Evolutionary conservation across 2,888 invertebrate genomes (phyloP).

Genomic region (Trachelus stipa): DNA sequence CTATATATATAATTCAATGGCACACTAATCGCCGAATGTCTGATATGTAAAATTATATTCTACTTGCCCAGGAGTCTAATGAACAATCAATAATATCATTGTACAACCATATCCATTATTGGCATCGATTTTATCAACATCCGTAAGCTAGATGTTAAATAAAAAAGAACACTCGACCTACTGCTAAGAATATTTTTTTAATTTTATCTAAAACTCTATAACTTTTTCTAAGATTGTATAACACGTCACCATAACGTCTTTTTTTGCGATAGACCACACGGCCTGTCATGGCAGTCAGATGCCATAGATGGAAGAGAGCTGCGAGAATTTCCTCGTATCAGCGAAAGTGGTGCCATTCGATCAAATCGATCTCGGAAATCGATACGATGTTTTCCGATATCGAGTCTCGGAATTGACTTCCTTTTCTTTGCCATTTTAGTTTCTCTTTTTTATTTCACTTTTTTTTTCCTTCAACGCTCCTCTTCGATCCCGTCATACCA

Average conservation of each 20-base stretch:
- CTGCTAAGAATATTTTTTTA: not conserved
- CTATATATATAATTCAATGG: not conserved
- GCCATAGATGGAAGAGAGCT: slow-evolving; percentile 43
- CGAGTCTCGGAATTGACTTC: not conserved
- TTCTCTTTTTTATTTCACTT: not conserved
- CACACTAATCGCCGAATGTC: not conserved
- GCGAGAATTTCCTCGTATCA: slow-evolving; percentile 55
- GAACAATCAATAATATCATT: not conserved
- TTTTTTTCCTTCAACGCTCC: not conserved
- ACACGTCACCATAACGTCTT: slow-evolving; percentile 42
- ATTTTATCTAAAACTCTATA: not conserved
- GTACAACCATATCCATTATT: not conserved
- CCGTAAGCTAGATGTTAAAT: not conserved
- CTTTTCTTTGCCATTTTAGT: not conserved
- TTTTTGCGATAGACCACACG: slow-evolving; percentile 45
- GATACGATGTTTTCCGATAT: slow-evolving; percentile 12
- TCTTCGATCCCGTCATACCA: not conserved
- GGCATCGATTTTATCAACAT: not conserved
- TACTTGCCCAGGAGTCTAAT: not conserved
- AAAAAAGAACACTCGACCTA: not conserved
- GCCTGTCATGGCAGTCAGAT: slow-evolving; percentile 27
- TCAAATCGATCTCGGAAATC: slow-evolving; percentile 33
- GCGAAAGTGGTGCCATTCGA: slow-evolving; percentile 46
- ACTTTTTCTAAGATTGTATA: slow-evolving; percentile 37
- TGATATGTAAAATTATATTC: not conserved